phyloP scores from a whole-genome alignment of 2,797 vertebrate species.

The Fistularia tabacaria region DNA sequence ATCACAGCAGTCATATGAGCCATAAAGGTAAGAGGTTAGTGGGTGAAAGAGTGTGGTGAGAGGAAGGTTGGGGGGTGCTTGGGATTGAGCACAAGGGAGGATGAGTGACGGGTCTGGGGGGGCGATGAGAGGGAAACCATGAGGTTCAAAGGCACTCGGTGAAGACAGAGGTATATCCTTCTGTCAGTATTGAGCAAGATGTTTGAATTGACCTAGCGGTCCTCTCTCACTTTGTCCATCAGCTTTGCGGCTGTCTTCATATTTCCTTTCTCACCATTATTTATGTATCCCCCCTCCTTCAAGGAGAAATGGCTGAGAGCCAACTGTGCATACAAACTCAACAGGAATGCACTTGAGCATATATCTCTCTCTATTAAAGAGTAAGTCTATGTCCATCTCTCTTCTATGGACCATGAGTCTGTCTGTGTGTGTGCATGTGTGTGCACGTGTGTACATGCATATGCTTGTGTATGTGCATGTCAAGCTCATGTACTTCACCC shows the following conservation, averaged over 20 bases:
- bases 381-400: too few relatives aligned
- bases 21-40: slow-evolving; percentile 72
- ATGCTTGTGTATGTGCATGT: slow-evolving; percentile 1
- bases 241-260: slow-evolving; percentile 4
- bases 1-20: slow-evolving; percentile 75
- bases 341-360: slow-evolving; percentile 31
- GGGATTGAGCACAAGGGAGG: slow-evolving; percentile 28
- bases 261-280: slow-evolving; percentile 8
- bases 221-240: slow-evolving; percentile 28
- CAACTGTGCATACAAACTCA: slow-evolving; percentile 32
- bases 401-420: too few relatives aligned
- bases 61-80: slow-evolving; percentile 1
- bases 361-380: background rate
- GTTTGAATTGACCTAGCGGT: slow-evolving; percentile 40
- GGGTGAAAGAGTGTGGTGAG: slow-evolving; percentile 61
- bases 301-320: slow-evolving; percentile 44
- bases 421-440: too few relatives aligned
- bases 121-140: slow-evolving; percentile 23
- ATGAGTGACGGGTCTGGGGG: slow-evolving; percentile 27
- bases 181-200: slow-evolving; percentile 25
- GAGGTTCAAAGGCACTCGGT: slow-evolving; percentile 50
- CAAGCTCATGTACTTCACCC: slow-evolving; percentile 40
- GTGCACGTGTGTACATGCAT: too few relatives aligned
- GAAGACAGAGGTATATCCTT: slow-evolving; percentile 29
- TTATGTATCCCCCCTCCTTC: slow-evolving; percentile 18